These are phyloP conservation scores for Cremastobaeus sp. DNA, from an alignment of 2,888 invertebrate genomes.

Conservation along the genomic window DNA sequence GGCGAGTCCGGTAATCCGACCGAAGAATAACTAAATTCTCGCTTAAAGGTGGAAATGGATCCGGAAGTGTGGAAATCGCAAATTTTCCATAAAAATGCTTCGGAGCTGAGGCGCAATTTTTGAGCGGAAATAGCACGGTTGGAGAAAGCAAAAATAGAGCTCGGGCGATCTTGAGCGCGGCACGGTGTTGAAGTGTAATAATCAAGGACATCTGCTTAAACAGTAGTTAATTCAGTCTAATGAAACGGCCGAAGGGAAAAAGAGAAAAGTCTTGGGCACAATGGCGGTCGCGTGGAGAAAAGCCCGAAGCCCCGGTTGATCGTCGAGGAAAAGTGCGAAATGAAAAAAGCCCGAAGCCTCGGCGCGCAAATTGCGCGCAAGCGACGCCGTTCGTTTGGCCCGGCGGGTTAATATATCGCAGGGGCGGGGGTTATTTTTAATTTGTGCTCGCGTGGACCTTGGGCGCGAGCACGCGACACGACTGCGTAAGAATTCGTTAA, in stretches of 20 bases:
- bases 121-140: too few relatives aligned
- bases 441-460: constrained; percentile 63
- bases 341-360: constrained; percentile 54
- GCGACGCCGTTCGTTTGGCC: constrained; percentile 48
- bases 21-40: constrained; percentile 45
- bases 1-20: constrained; percentile 52
- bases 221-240: constrained; percentile 49
- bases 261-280: constrained; percentile 35
- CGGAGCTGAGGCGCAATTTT: background rate
- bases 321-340: constrained; percentile 34
- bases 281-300: constrained; percentile 45
- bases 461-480: constrained; percentile 66
- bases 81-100: constrained; percentile 1
- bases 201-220: constrained; percentile 52
- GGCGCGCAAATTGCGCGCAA: constrained; percentile 63
- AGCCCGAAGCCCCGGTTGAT: constrained; percentile 53
- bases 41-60: too few relatives aligned
- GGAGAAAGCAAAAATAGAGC: too few relatives aligned
- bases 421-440: constrained; percentile 75
- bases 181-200: too few relatives aligned
- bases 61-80: too few relatives aligned
- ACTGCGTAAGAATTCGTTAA: constrained; percentile 76
- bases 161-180: too few relatives aligned
- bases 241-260: constrained; percentile 37
- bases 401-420: constrained; percentile 74